These are phyloP conservation scores for Cephalopachus bancanus DNA, from an alignment of 2,797 vertebrate genomes.

Conservation along the genomic window DNA sequence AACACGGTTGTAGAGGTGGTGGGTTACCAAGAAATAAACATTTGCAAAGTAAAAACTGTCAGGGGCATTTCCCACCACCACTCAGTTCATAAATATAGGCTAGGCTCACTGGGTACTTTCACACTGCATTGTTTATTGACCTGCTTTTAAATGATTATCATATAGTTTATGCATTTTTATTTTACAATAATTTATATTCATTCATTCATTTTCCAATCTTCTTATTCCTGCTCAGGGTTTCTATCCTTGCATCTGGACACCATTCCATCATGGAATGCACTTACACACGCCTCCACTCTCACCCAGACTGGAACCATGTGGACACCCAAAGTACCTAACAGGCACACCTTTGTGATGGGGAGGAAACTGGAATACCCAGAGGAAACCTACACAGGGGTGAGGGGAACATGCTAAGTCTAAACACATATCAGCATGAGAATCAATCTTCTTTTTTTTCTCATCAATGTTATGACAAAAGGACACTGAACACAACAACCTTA, in stretches of 20 bases:
- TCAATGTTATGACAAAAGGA: background rate
- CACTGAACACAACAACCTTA: background rate
- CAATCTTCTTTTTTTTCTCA: background rate
- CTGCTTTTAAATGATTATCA: background rate
- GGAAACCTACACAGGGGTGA: background rate
- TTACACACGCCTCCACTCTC: no score
- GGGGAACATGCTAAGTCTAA: background rate
- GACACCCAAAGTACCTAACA: background rate
- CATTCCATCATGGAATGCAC: no score
- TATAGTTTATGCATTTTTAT: background rate
- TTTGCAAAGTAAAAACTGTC: background rate
- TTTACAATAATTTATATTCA: background rate
- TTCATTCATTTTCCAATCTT: background rate
- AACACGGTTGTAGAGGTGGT: accelerated
- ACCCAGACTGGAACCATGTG: background rate
- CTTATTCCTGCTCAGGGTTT: no score
- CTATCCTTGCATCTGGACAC: no score
- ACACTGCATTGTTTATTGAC: background rate
- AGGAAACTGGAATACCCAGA: background rate
- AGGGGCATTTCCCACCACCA: background rate
- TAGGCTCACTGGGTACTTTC: background rate
- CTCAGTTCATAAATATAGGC: background rate
- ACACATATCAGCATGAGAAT: background rate
- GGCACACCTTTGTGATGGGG: background rate
- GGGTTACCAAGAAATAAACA: no score